A percentile compares a stretch with the other conserved stretches of the same genome.
phyloP scores from a whole-genome alignment of 2,888 invertebrate genomes.

The Plusia festucae region DNA sequence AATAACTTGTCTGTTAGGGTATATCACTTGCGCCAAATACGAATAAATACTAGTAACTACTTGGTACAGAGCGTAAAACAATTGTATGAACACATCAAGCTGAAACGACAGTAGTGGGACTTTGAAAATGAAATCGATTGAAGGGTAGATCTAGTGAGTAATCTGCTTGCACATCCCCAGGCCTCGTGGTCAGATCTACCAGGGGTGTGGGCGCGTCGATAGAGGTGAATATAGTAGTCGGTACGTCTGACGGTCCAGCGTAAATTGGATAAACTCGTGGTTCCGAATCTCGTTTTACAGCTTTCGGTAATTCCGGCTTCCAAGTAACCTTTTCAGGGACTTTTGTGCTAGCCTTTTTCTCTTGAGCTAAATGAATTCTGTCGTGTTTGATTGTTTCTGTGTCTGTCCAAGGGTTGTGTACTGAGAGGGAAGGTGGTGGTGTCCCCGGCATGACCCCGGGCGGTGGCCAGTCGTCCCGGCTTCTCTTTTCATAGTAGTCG shows the following conservation, averaged over 20 bases:
- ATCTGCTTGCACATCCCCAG: conserved; percentile 85
- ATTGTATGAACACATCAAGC: conserved; percentile 78
- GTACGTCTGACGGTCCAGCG: conserved; percentile 60
- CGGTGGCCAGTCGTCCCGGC: conserved; percentile 75
- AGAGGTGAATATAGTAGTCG: conserved; percentile 68
- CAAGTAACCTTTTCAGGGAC: conserved; percentile 61
- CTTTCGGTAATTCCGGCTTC: conserved; percentile 69
- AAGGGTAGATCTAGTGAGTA: conserved; percentile 84
- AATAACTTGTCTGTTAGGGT: conserved; percentile 75
- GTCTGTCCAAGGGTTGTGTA: conserved; percentile 67
- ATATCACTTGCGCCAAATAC: conserved; percentile 77
- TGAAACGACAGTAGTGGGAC: conserved; percentile 87
- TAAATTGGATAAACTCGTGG: conserved; percentile 77
- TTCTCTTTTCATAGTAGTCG: conserved; percentile 84
- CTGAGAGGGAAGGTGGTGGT: conserved; percentile 67
- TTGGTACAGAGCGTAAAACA: conserved; percentile 74
- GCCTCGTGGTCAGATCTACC: conserved; percentile 78
- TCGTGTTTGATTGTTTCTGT: conserved; percentile 71
- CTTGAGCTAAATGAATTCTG: conserved; percentile 68
- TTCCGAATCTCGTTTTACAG: conserved; percentile 65
- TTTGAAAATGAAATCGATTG: conserved; percentile 87
- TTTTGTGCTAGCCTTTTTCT: conserved; percentile 57
- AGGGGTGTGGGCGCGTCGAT: conserved; percentile 75
- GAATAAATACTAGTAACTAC: conserved; percentile 73
- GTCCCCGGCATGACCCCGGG: conserved; percentile 76